Evolutionary conservation across 2,888 invertebrate genomes (phyloP).

Genomic region (Phaonia tiefii): DNA sequence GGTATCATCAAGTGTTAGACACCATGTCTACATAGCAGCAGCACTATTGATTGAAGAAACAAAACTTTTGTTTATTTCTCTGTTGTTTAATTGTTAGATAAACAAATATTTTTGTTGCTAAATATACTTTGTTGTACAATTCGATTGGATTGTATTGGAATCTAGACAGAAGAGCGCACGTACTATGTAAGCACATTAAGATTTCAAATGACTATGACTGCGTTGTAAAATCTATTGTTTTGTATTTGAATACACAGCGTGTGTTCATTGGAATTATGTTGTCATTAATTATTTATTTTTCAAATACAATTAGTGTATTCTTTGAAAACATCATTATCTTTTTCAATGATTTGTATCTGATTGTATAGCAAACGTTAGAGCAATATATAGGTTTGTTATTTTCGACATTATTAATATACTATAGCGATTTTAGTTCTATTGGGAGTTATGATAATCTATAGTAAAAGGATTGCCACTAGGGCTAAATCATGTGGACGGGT

Average conservation of each 20-base stretch:
- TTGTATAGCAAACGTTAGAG: too few species aligned
- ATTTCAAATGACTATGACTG: conserved; percentile 4
- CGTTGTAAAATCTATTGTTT: conserved; percentile 4
- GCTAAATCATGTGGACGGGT: too few species aligned
- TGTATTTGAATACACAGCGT: conserved; percentile 54
- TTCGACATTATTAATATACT: too few species aligned
- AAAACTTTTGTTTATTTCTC: conserved; percentile 46
- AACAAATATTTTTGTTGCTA: conserved; percentile 48
- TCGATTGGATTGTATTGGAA: not conserved
- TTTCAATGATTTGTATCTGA: conserved; percentile 13
- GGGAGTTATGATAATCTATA: too few species aligned
- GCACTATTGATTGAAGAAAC: conserved; percentile 21
- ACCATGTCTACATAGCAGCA: conserved; percentile 30
- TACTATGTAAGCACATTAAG: not conserved
- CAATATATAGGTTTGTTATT: too few species aligned
- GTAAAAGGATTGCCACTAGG: too few species aligned
- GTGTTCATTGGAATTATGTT: conserved; percentile 29
- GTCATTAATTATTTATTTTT: conserved; percentile 53
- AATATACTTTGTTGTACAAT: conserved; percentile 28
- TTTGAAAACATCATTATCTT: conserved; percentile 55
- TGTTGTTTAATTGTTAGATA: conserved; percentile 54
- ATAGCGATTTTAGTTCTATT: too few species aligned
- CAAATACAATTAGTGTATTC: conserved; percentile 44
- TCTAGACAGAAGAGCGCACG: too few species aligned
- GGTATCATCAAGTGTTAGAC: conserved; percentile 31